Base-by-base conservation (phyloP, 2,113 vertebrate genomes). In the Zosterops japonicus region DNA sequence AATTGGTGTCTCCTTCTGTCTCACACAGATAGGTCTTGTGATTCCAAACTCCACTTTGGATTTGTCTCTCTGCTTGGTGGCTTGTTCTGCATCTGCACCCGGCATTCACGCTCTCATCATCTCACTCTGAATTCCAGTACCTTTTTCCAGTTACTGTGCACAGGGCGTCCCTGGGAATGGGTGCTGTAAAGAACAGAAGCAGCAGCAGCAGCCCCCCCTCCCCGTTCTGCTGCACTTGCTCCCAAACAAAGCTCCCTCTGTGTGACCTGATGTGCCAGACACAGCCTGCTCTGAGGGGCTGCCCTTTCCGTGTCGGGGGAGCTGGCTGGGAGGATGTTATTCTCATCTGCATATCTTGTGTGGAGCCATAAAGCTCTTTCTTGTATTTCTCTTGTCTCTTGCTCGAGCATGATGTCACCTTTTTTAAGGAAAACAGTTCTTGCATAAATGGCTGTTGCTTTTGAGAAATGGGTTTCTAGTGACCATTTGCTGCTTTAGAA, bases 21-120 rank as follows among this genome's bases (percentile, higher is more conserved):
- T 94, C 95, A 96, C 74, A 60, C 98, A 98, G 98, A 98, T 98
- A 93, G 98, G 74, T 90, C 89, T 95, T 52, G 88, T 6, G 87
- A 94, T 96, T 95, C 96, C 96, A 96, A 95, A 77, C 86, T 90
- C 67, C 93, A 17, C 89, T 94, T 91, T 52, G 96, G 95, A 95
- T 95, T 95, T 97, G n/a, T 91, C 81, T 93, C 81, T 91, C 96
- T 87, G 90, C 91, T 95, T 89, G 92, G 63, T 87, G 87, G 83
- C 90, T 96, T 86, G 39, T 93, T 92, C 96, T 71, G 91, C 95
- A 25, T 31, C 95, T 68, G 80, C 86, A 68, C 68, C 90, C 61
- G 47, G 71, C 80, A 33, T 57, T 85, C 68, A 21, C 3, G 31
- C 72, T 76, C 72, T 82, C 36, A 1, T 83, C 93, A 59, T 42